These are phyloP conservation scores for Notoglanidium macrostoma DNA, from an alignment of 2,797 vertebrate species.

Conservation along the genomic window DNA sequence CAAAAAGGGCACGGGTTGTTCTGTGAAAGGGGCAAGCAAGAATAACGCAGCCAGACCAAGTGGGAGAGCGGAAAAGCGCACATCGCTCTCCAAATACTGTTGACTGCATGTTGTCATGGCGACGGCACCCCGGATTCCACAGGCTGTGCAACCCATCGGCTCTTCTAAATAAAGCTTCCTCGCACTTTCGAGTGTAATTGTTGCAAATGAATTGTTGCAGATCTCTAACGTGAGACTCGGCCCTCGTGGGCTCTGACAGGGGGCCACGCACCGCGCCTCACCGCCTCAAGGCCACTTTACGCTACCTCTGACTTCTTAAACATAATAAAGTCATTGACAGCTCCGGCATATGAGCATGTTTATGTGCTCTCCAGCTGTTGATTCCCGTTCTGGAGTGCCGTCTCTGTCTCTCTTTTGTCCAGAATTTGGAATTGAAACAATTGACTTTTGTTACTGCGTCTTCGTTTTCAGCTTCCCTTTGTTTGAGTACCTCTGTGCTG, in stretches of 20 bases:
- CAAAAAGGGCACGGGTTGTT: slow-evolving; percentile 62
- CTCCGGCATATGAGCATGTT: slow-evolving; percentile 3
- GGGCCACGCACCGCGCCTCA: slow-evolving; percentile 6
- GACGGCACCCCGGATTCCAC: slow-evolving; percentile 73
- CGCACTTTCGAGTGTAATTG: slow-evolving; percentile 51
- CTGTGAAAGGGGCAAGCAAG: slow-evolving; percentile 57
- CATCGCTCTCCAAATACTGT: slow-evolving; percentile 72
- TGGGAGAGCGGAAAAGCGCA: slow-evolving; percentile 66
- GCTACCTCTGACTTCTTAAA: slow-evolving; percentile 17
- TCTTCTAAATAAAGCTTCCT: slow-evolving; percentile 80
- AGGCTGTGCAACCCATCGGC: slow-evolving; percentile 74
- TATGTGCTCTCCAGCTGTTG: slow-evolving; percentile 22
- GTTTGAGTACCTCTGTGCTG: not conserved
- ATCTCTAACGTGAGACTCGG: slow-evolving; percentile 18
- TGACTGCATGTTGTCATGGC: slow-evolving; percentile 83
- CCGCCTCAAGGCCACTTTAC: slow-evolving; percentile 34
- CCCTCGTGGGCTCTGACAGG: slow-evolving; percentile 32
- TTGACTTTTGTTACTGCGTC: slow-evolving; percentile 17
- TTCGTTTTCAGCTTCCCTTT: slow-evolving; percentile 1
- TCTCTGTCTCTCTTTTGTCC: slow-evolving; percentile 20
- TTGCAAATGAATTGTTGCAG: slow-evolving; percentile 50
- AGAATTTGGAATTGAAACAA: slow-evolving; percentile 10
- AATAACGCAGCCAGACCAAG: slow-evolving; percentile 57
- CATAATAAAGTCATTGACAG: slow-evolving; percentile 36
- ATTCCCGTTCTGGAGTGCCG: not conserved